These are phyloP conservation scores for Ceratina calcarata DNA, from an alignment of 1,140 invertebrate genomes.

Conservation along the genomic window DNA sequence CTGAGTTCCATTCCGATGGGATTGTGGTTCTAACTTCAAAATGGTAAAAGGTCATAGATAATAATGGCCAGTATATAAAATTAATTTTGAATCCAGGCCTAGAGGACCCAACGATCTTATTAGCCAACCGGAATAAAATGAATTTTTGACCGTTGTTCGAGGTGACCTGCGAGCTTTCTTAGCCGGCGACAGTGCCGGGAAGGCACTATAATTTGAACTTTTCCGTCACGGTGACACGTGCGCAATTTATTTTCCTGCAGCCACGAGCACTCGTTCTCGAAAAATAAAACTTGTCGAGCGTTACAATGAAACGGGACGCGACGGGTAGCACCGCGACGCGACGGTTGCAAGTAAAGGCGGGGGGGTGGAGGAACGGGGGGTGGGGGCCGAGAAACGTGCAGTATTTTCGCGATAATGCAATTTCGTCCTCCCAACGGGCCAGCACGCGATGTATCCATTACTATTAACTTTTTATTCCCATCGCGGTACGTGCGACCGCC, in stretches of 20 bases:
- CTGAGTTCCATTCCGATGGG: no score
- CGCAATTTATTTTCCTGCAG: slow-evolving; percentile 23
- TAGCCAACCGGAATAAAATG: no score
- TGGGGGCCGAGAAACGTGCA: slow-evolving; percentile 2
- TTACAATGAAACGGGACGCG: slow-evolving; percentile 16
- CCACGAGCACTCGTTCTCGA: slow-evolving; percentile 7
- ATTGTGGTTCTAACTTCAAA: no score
- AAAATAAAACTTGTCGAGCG: slow-evolving; percentile 36
- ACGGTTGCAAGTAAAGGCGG: not conserved
- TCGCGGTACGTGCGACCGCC: slow-evolving; percentile 32
- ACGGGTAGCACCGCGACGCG: not conserved
- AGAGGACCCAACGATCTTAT: no score
- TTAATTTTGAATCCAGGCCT: no score
- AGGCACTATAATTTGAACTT: slow-evolving; percentile 39
- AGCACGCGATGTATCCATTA: slow-evolving; percentile 36
- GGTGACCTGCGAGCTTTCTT: no score
- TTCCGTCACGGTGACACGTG: slow-evolving; percentile 36
- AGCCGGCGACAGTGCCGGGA: not conserved
- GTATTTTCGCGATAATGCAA: slow-evolving; percentile 42
- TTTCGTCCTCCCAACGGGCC: slow-evolving; percentile 1
- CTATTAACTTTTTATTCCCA: slow-evolving; percentile 46
- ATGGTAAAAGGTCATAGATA: no score
- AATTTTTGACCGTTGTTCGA: no score
- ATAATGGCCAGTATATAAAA: no score
- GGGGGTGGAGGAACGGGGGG: no score